phyloP scores from a whole-genome alignment of 2,797 vertebrate species.

The Leptatherina wallacei region DNA sequence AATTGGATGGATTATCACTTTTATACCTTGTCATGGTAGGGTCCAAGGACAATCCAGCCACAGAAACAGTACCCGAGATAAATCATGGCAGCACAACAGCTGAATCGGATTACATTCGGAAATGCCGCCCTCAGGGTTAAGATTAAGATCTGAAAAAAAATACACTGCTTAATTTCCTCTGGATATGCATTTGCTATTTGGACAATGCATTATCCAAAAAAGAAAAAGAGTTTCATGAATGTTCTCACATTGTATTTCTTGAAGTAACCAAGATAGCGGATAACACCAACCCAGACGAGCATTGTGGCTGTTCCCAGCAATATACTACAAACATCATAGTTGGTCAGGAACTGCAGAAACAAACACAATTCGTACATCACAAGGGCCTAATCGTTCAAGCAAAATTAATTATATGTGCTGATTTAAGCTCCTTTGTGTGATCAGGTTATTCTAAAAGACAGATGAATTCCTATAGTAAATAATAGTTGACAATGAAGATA shows the following conservation, averaged over 20 bases:
- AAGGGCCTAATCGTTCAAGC: background rate
- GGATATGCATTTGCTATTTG: background rate
- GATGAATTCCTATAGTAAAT: background rate
- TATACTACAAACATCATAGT: constrained; percentile 94
- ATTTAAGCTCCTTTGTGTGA: background rate
- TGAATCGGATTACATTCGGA: constrained; percentile 93
- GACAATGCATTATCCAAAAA: background rate
- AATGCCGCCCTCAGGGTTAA: constrained; percentile 91
- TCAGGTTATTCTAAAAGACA: background rate
- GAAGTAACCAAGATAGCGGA: constrained; percentile 96
- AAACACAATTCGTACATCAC: background rate
- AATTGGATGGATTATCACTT: background rate
- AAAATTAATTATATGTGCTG: background rate
- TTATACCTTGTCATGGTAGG: constrained; percentile 94
- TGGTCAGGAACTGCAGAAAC: constrained; percentile 86
- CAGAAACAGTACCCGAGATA: constrained; percentile 98
- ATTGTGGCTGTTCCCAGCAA: constrained; percentile 92
- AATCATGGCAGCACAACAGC: constrained; percentile 93
- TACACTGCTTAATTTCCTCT: background rate
- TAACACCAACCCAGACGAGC: constrained; percentile 94
- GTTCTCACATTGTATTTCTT: constrained; percentile 94
- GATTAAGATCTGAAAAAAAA: constrained; percentile 88
- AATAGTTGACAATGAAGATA: background rate
- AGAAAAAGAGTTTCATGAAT: background rate
- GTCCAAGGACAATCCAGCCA: constrained; percentile 97